Evolutionary conservation across 2,113 vertebrate species (phyloP).

Genomic region (Cephalopterus ornatus): DNA sequence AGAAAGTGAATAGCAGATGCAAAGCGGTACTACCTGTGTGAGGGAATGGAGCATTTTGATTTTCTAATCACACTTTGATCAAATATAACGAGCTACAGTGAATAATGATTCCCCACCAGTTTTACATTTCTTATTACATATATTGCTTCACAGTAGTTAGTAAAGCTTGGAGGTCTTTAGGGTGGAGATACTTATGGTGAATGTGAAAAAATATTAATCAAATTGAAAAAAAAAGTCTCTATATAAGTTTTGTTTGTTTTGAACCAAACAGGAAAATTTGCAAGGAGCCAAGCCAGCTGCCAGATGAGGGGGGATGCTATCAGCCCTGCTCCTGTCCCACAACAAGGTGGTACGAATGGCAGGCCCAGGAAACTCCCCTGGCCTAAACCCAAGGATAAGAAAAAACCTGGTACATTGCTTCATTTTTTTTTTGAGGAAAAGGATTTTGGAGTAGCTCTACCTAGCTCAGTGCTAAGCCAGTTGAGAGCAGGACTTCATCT

Average conservation of each 20-base stretch:
- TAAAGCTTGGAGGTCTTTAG: not conserved
- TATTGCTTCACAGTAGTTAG: not conserved
- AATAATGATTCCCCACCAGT: not conserved
- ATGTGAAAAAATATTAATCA: not conserved
- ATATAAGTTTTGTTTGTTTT: not conserved
- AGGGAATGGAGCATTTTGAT: not conserved
- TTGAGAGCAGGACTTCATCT: not conserved
- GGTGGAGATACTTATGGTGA: not conserved
- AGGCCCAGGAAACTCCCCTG: not conserved
- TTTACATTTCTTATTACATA: not conserved
- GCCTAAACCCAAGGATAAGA: not conserved
- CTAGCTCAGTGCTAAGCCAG: not conserved
- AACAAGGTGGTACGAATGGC: not conserved
- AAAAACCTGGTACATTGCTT: not conserved
- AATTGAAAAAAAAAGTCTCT: not conserved
- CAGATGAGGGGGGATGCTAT: not conserved
- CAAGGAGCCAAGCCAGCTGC: not conserved
- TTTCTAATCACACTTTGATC: not conserved
- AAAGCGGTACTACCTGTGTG: not conserved
- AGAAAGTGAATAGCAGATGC: not conserved
- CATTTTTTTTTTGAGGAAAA: not conserved
- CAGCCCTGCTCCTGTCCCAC: not conserved
- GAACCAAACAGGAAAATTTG: not conserved
- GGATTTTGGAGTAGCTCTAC: not conserved
- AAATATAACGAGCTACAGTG: not conserved